A percentile compares a stretch with the other conserved stretches of the same genome.
These are phyloP conservation scores for Gastrophysa polygoni DNA, from an alignment of 2,888 invertebrate species.

Conservation along the genomic window DNA sequence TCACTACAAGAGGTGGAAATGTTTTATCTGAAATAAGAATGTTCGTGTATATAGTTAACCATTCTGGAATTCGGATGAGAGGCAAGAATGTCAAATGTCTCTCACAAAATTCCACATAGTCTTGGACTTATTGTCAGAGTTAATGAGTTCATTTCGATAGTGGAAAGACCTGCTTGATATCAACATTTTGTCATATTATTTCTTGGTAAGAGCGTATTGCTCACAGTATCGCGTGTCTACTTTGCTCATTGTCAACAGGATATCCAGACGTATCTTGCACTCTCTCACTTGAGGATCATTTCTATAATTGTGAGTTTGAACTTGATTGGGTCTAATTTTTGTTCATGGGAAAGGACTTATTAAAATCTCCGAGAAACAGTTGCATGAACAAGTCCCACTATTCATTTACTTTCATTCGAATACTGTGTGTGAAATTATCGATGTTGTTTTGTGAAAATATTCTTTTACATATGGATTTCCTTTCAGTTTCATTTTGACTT, in stretches of 20 bases:
- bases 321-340: neutral
- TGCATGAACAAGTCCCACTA: neutral
- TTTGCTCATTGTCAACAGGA: neutral
- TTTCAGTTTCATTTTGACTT: neutral
- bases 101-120: neutral
- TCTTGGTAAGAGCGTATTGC: neutral
- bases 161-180: neutral
- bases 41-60: no score
- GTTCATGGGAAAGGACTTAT: neutral
- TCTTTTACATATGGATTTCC: neutral
- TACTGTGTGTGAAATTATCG: neutral
- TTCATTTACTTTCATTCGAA: neutral
- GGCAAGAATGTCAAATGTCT: no score
- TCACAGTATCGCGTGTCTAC: slow-evolving; percentile 1
- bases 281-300: neutral
- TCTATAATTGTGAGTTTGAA: neutral
- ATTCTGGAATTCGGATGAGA: no score
- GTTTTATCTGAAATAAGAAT: no score
- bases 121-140: neutral
- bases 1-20: no score
- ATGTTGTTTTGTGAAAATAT: slow-evolving; percentile 8
- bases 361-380: slow-evolving; percentile 2
- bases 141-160: neutral
- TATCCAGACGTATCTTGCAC: slow-evolving; percentile 4
- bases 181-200: neutral